Evolutionary conservation across 1,140 invertebrate species (phyloP), one percentile per base, ranked within the genome.

Genomic region (Aphelenchoides fujianensis): DNA sequence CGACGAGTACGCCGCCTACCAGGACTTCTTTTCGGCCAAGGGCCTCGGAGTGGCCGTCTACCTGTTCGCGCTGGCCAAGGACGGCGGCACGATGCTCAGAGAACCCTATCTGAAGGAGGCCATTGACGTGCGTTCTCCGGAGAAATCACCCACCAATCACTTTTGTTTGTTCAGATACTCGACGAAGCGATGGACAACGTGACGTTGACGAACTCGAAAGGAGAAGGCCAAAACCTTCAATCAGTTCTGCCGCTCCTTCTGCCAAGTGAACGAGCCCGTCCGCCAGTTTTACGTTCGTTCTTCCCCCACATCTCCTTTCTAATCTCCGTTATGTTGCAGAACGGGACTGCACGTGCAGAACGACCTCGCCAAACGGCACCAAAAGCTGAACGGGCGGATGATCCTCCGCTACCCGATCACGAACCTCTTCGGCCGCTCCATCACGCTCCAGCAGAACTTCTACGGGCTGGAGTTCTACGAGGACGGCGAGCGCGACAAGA

Each of bases 371-470:
- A 30, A 62, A 53, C 70, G 61, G 12, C 52, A 62, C n/a, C 68
- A 82, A 59, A 77, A 68, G 12, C 66, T 73, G 28, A 82, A 67
- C 34, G 59, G 23, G 9, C 36, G 82, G 32, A 69, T 82, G 23
- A 72, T 75, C 35, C 67, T 82, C 16, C 73, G 73, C 27, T 82
- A 82, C 57, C 81, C 81, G n/a, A 70, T 76, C 5, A 55, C 68
- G 30, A 68, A 67, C 3, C 41, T 82, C 23, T 81, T 84, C 55
- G 82, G 81, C n/a, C 66, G 73, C 9, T 37, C 41, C 16, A 68
- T 82, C 23, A 74, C 64, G 30, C 62, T 82, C 12, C 82, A 84
- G 52, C 81, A 83, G 32, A 82, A 74, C 54, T 84, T 83, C 67
- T 83, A 73, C 54, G 81, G 81, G 34, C 69, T 84, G n/a, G 77